Percentiles rank a stretch among this genome's conserved stretches.
Conservation (phyloP, 2,888 invertebrate species). For the Ophioninae sp. region DNA sequence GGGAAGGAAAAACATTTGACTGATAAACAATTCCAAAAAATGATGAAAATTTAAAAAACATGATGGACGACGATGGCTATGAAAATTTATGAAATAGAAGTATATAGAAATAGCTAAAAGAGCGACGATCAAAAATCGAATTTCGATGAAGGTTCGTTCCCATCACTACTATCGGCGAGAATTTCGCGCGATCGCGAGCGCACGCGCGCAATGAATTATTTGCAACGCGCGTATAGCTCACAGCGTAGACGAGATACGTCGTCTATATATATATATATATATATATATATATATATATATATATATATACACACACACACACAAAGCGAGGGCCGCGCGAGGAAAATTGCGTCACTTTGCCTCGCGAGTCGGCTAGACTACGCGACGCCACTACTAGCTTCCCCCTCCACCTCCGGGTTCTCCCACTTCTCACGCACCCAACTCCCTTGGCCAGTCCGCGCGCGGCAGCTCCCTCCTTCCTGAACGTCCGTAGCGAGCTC, state of each 20-base stretch:
- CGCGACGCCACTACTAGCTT: constrained; percentile 74
- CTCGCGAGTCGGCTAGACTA: constrained; percentile 73
- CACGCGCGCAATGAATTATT: constrained; percentile 62
- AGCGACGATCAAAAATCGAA: constrained; percentile 5
- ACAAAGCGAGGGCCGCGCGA: constrained; percentile 42
- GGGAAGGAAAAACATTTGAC: too few relatives aligned
- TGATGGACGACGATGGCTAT: background rate
- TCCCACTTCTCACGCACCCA: constrained; percentile 1
- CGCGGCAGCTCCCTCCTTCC: background rate
- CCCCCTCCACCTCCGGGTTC: background rate
- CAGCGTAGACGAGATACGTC: constrained; percentile 34
- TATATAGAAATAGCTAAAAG: too few relatives aligned
- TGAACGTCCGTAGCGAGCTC: constrained; percentile 67
- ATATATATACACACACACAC: background rate
- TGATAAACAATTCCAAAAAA: too few relatives aligned
- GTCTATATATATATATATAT: too few relatives aligned
- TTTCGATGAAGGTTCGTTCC: constrained; percentile 51
- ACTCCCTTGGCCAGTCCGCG: background rate
- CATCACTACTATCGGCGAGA: constrained; percentile 60
- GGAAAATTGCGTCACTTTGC: constrained; percentile 72
- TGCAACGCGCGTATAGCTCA: constrained; percentile 51
- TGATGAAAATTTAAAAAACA: constrained; percentile 4
- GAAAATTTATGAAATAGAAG: background rate
- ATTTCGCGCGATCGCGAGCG: constrained; percentile 30
- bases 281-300: constrained; percentile 9